Conservation (phyloP, 2,888 invertebrate genomes). For the Hemicrepidius hirtus region DNA sequence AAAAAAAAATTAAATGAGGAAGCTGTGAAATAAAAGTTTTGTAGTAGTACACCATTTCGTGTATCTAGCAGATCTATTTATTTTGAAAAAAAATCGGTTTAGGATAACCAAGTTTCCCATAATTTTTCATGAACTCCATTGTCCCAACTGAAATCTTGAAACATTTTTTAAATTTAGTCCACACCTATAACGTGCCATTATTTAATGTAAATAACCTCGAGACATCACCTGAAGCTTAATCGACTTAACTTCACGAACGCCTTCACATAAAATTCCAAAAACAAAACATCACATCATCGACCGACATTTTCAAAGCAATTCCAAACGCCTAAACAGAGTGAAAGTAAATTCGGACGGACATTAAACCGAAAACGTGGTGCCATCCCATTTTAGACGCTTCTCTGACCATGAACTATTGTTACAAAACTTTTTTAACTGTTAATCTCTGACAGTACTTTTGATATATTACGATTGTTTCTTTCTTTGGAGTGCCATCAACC, state of each 20-base stretch:
- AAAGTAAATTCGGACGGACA: constrained; percentile 15
- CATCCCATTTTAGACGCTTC: constrained; percentile 15
- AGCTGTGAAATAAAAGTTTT: too few species aligned
- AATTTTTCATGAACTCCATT: too few species aligned
- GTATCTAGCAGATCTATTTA: too few species aligned
- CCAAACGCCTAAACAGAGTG: constrained; percentile 14
- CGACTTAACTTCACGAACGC: neutral
- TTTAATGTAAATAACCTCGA: too few species aligned
- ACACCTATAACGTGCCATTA: too few species aligned
- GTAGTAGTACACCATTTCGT: too few species aligned
- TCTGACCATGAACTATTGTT: constrained; percentile 21
- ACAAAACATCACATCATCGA: neutral
- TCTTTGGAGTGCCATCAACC: constrained; percentile 1
- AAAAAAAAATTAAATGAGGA: too few species aligned
- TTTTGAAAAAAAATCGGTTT: too few species aligned
- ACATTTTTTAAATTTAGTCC: too few species aligned
- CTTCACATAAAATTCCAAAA: constrained; percentile 4
- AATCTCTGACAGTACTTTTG: neutral
- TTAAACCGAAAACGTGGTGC: constrained; percentile 7
- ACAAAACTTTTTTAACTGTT: constrained; percentile 5
- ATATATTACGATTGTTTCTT: constrained; percentile 2
- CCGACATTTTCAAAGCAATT: constrained; percentile 12
- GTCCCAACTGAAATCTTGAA: too few species aligned
- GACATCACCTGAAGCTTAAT: neutral
- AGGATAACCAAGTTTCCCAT: too few species aligned